Conservation (phyloP, 2,113 vertebrate species). For the Pedionomus torquatus region DNA sequence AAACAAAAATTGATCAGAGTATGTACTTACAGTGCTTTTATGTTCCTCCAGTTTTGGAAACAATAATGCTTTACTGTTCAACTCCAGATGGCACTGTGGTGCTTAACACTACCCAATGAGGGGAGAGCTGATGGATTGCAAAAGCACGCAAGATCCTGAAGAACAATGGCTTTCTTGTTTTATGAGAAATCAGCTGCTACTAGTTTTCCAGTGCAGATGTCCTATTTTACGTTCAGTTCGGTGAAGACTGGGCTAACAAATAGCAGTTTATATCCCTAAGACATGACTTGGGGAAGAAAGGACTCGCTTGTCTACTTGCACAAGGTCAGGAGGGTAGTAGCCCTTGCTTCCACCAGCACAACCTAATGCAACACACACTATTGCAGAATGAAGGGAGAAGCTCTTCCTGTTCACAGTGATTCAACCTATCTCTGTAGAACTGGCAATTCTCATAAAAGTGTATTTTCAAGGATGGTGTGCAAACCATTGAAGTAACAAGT, state of each 20-base stretch:
- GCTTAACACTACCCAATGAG: background rate
- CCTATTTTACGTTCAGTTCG: background rate
- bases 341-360: background rate
- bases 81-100: conserved; percentile 44
- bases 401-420: background rate
- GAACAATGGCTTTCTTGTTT: conserved; percentile 44
- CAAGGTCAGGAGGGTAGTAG: background rate
- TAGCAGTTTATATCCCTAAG: background rate
- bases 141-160: background rate
- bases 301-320: background rate
- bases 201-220: conserved; percentile 37
- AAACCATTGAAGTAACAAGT: background rate
- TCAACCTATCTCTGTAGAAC: background rate
- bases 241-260: conserved; percentile 21
- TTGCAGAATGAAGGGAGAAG: background rate
- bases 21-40: fast-evolving
- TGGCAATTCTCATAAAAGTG: background rate
- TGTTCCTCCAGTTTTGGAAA: background rate
- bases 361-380: background rate
- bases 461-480: background rate
- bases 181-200: background rate
- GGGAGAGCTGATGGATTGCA: background rate
- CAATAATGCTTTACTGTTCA: background rate
- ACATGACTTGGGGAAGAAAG: background rate
- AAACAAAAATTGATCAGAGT: background rate